These are phyloP conservation scores for Trissonchulus latispiculum DNA, from an alignment of 2,888 invertebrate species.

Conservation along the genomic window DNA sequence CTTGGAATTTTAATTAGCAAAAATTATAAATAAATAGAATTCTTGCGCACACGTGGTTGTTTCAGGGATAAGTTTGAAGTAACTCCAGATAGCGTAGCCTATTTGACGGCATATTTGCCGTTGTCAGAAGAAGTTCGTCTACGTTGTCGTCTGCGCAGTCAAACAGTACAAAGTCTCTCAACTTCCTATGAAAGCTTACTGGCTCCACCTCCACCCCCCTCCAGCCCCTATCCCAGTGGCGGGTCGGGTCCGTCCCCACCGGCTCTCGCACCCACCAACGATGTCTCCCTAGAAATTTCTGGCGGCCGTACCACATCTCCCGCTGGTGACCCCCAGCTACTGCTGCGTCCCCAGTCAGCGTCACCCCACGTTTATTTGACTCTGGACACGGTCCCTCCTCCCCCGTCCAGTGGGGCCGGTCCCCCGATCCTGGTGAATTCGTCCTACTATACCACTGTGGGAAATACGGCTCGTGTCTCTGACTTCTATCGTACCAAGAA, in stretches of 20 bases:
- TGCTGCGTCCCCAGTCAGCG: too few relatives aligned
- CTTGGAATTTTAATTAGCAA: too few relatives aligned
- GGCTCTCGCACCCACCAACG: too few relatives aligned
- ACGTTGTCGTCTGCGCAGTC: conserved; percentile 72
- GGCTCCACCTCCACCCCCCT: conserved; percentile 16
- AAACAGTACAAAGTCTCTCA: conserved; percentile 21
- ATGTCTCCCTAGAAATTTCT: too few relatives aligned
- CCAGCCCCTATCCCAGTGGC: not conserved
- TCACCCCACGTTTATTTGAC: too few relatives aligned
- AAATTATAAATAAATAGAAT: too few relatives aligned
- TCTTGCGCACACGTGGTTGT: conserved; percentile 21
- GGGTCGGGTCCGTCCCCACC: too few relatives aligned
- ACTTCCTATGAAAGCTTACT: conserved; percentile 18
- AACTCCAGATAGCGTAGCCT: conserved; percentile 79
- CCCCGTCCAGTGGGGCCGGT: not conserved
- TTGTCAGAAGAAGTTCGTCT: conserved; percentile 94
- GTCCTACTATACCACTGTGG: not conserved
- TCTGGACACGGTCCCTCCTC: not conserved
- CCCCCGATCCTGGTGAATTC: too few relatives aligned
- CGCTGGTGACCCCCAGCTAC: too few relatives aligned
- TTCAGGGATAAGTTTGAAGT: conserved; percentile 81
- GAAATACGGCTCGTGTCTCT: not conserved
- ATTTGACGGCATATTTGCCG: conserved; percentile 81
- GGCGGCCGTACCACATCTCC: too few relatives aligned
- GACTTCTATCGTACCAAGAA: not conserved